Conservation (phyloP, 1,140 invertebrate genomes). For the Cydia amplana region DNA sequence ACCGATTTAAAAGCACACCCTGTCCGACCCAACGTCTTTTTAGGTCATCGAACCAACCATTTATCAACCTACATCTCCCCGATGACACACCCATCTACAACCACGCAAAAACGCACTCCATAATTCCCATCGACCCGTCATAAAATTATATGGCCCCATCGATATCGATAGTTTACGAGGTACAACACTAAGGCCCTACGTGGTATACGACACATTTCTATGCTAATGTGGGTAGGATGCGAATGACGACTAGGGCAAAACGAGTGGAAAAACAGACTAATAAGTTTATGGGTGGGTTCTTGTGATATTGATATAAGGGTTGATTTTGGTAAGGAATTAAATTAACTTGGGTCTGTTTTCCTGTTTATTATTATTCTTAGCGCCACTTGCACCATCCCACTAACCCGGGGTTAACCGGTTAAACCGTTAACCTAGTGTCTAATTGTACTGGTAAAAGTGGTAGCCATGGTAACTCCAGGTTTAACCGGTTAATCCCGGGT, state of each 20-base stretch:
- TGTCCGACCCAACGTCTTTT: no score
- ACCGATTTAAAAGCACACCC: no score
- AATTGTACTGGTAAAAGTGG: no score
- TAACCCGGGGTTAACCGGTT: no score
- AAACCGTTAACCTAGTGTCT: no score
- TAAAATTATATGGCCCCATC: slow-evolving; percentile 22
- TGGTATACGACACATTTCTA: slow-evolving; percentile 27
- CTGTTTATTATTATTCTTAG: no score
- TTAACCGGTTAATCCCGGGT: no score
- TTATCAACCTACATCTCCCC: neutral
- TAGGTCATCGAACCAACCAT: neutral
- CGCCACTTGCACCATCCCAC: no score
- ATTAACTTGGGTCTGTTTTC: neutral
- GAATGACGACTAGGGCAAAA: slow-evolving; percentile 22
- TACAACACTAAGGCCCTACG: neutral
- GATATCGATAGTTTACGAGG: slow-evolving; percentile 30
- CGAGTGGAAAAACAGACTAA: slow-evolving; percentile 28
- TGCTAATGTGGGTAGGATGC: slow-evolving; percentile 28
- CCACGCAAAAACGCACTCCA: slow-evolving; percentile 27
- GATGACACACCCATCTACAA: slow-evolving; percentile 3
- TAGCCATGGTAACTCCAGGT: no score
- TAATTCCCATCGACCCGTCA: slow-evolving; percentile 7
- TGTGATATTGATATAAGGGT: slow-evolving; percentile 26
- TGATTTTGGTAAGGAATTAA: neutral
- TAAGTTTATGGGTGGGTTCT: slow-evolving; percentile 25